A percentile compares a stretch with the other conserved stretches of the same genome.
These are phyloP conservation scores for Agriopis marginaria DNA, from an alignment of 2,888 invertebrate genomes.

Conservation along the genomic window DNA sequence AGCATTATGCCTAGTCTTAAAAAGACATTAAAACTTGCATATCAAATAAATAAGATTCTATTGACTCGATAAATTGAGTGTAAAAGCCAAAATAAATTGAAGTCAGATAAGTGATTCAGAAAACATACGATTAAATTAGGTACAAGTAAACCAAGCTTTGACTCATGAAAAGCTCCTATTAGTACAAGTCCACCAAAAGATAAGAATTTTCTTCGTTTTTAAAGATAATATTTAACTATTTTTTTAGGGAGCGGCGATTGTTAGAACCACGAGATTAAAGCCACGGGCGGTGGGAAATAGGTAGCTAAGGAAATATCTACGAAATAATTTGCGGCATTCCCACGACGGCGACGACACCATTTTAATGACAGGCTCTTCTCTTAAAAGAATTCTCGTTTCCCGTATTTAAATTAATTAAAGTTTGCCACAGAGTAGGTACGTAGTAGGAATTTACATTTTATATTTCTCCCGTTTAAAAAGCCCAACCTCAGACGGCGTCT, in stretches of 20 bases:
- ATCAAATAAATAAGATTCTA: no score
- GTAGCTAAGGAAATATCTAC: constrained; percentile 33
- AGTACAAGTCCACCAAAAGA: constrained; percentile 8
- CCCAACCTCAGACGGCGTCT: constrained; percentile 15
- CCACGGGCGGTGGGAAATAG: constrained; percentile 23
- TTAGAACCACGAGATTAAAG: constrained; percentile 34
- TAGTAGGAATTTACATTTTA: constrained; percentile 20
- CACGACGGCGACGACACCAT: constrained; percentile 31
- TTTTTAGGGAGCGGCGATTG: constrained; percentile 32
- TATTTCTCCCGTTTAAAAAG: constrained; percentile 18
- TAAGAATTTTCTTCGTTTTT: constrained; percentile 23
- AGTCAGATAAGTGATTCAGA: not conserved
- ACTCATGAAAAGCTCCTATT: not conserved
- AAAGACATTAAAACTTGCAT: no score
- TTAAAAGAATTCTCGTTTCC: constrained; percentile 34
- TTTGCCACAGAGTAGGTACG: constrained; percentile 21
- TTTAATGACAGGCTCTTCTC: constrained; percentile 37
- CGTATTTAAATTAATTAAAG: constrained; percentile 37
- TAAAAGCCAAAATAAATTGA: not conserved
- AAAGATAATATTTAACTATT: constrained; percentile 28
- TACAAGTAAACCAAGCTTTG: constrained; percentile 8
- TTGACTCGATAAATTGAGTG: no score
- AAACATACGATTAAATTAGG: not conserved
- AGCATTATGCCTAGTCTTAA: no score
- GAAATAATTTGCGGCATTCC: constrained; percentile 37